Evolutionary conservation across 2,113 vertebrate species (phyloP), one percentile per base, ranked within the genome.

Genomic region (chimpanzee (Pan troglodytes)): DNA sequence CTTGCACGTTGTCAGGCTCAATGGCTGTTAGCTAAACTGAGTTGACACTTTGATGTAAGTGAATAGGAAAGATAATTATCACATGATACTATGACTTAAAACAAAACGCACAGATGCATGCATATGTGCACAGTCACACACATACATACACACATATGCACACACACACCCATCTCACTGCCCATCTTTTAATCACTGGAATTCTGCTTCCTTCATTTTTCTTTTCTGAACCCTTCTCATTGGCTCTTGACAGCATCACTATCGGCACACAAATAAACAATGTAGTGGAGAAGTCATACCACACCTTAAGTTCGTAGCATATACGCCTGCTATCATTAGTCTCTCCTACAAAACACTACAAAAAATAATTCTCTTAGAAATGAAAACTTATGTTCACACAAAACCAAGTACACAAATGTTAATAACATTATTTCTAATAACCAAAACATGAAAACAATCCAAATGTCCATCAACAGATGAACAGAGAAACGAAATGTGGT

Each of bases 311-410:
- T 64, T 68, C 72, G 38, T n/a, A 92, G 23, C 40, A 52, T 75
- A 75, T 67, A 80, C 38, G 11, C 16, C n/a, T 85, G 8, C 23
- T 64, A 27, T 68, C 64, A 76, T 8, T 43, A 80, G 48, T 6
- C 20, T 80, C 22, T 79, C 16, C 57, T 79, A 43, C 1, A 88
- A 75, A 88, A 85, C 32, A 82, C 40, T 48, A 25, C 50, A 84
- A 94, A 85, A 96, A 90, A 14, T 64, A 30, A 67, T 78, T 20
- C 30, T 88, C 25, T 85, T 89, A 50, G 20, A 94, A 94, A 86
- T 67, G 6, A 92, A 89, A 89, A 59, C 8, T 16, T 57, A 93
- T 8, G 43, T 86, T 20, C 45, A 50, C 27, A 64, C 48, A 90
- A 95, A 96, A 84, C 32, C 52, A 67, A 50, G 11, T 32, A 85